A percentile compares a stretch with the other conserved stretches of the same genome.
phyloP scores from a whole-genome alignment of 2,888 invertebrate genomes.

The Macrophya alboannulata region DNA sequence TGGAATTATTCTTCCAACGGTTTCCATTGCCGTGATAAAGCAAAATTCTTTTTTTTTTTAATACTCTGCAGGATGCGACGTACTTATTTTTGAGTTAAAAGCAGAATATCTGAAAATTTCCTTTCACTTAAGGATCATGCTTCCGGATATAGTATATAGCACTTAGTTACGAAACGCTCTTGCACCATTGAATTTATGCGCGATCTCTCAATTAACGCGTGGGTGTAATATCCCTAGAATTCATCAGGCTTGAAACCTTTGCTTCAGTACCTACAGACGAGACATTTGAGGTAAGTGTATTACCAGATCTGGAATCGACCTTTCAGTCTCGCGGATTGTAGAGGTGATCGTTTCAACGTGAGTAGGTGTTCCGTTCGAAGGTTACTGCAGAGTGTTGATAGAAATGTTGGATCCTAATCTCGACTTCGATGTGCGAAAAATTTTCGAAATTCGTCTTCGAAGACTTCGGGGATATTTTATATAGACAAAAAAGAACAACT shows the following conservation, averaged over 20 bases:
- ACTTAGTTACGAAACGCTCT: not conserved
- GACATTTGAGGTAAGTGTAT: not conserved
- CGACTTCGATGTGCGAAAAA: not conserved
- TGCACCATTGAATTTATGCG: not conserved
- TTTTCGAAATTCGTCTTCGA: not conserved
- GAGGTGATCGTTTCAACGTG: not conserved
- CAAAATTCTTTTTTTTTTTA: not conserved
- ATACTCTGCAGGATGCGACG: too few species aligned
- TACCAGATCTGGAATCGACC: not conserved
- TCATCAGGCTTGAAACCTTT: too few species aligned
- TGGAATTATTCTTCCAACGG: not conserved
- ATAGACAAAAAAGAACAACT: not conserved
- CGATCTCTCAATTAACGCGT: slow-evolving; percentile 1
- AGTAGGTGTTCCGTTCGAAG: not conserved
- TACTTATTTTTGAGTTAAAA: not conserved
- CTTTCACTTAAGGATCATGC: not conserved
- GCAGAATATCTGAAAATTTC: not conserved
- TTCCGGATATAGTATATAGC: not conserved
- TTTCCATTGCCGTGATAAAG: not conserved
- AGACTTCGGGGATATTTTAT: not conserved
- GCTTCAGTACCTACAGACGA: not conserved
- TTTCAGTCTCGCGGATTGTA: not conserved
- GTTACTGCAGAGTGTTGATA: not conserved
- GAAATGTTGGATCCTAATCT: not conserved
- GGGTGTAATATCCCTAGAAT: not conserved